phyloP scores from a whole-genome alignment of 2,888 invertebrate species.

The Drosophila barbarae region DNA sequence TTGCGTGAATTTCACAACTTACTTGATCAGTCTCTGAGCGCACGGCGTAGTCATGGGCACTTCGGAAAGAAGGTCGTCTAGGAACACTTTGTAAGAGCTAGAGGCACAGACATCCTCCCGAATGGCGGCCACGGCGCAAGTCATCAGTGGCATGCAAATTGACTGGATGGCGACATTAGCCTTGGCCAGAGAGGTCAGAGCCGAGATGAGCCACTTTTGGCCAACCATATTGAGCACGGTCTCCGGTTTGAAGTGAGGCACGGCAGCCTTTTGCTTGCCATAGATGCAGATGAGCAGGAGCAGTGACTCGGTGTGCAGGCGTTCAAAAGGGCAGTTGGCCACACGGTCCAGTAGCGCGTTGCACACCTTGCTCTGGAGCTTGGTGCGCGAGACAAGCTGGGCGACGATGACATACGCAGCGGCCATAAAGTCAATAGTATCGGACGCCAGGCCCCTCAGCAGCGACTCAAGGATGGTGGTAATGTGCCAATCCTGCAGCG shows the following conservation, averaged over 20 bases:
- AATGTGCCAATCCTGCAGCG: constrained; percentile 84
- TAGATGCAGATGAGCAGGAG: constrained; percentile 86
- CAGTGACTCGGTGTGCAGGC: constrained; percentile 84
- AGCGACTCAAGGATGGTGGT: constrained; percentile 86
- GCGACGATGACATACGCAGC: constrained; percentile 87
- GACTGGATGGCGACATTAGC: constrained; percentile 82
- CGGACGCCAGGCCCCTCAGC: constrained; percentile 85
- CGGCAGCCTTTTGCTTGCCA: constrained; percentile 82
- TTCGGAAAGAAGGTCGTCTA: constrained; percentile 82
- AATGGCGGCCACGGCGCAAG: constrained; percentile 81
- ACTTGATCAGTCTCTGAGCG: constrained; percentile 83
- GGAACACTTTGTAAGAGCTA: constrained; percentile 81
- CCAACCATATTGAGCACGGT: constrained; percentile 81
- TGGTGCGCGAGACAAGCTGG: constrained; percentile 84
- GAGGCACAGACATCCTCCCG: constrained; percentile 81
- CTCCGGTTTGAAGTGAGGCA: constrained; percentile 81
- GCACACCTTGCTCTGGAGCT: constrained; percentile 82
- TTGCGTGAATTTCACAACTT: constrained; percentile 45
- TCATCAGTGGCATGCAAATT: constrained; percentile 82
- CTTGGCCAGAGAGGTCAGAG: constrained; percentile 82
- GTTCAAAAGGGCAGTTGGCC: constrained; percentile 80
- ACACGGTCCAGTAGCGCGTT: constrained; percentile 83
- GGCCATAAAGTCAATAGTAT: constrained; percentile 85
- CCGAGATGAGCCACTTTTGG: constrained; percentile 80
- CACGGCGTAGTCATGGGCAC: constrained; percentile 82